phyloP scores from a whole-genome alignment of 64 coral and sea anemone genomes.

The Pocillopora damicornis region DNA sequence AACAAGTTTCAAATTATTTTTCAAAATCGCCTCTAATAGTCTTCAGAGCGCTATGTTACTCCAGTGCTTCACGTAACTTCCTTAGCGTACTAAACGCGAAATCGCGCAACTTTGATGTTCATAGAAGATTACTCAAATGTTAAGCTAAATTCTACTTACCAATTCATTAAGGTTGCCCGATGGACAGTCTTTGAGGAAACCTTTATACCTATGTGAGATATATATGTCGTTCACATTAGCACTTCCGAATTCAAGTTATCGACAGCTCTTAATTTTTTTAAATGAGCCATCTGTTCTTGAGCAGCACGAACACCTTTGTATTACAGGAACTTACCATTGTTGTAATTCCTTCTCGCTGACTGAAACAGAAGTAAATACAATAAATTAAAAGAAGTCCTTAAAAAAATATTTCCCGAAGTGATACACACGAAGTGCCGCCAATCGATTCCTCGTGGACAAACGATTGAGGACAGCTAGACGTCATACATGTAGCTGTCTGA shows the following conservation, averaged over 20 bases:
- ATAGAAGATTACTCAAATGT: neutral
- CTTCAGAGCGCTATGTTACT: too few species aligned
- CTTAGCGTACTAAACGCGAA: neutral
- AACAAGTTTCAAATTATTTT: too few species aligned
- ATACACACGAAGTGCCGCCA: neutral
- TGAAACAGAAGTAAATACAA: constrained; percentile 40
- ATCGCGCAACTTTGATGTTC: neutral
- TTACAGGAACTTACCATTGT: constrained; percentile 72
- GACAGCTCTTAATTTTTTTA: neutral
- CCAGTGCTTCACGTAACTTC: too few species aligned
- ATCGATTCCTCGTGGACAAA: neutral
- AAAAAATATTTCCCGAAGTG: neutral
- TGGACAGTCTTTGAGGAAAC: constrained; percentile 93
- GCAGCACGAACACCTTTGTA: neutral
- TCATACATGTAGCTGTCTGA: neutral
- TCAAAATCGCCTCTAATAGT: too few species aligned
- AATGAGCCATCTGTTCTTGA: neutral
- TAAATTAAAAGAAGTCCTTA: constrained; percentile 18
- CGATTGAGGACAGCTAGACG: neutral
- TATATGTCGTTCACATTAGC: neutral
- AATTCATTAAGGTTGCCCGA: constrained; percentile 88
- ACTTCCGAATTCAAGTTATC: neutral
- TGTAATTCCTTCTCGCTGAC: constrained; percentile 97
- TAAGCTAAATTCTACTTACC: constrained; percentile 17
- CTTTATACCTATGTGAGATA: constrained; percentile 74